phyloP scores from a whole-genome alignment of 2,113 vertebrate species.

The Polypterus bichir region DNA sequence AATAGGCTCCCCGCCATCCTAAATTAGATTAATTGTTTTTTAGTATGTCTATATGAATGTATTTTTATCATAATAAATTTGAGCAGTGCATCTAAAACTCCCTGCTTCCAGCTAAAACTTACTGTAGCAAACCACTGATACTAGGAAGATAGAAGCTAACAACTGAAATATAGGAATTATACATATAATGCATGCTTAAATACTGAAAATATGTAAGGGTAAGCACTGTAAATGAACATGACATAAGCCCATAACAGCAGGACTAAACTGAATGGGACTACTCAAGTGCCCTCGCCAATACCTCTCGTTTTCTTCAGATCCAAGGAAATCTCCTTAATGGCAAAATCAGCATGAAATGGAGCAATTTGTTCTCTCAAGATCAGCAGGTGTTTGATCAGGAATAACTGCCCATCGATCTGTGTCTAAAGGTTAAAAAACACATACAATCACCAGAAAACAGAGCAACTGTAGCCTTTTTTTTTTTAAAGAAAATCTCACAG shows the following conservation, averaged over 20 bases:
- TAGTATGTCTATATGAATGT: too few species aligned
- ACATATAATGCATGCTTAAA: too few species aligned
- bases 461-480: background rate
- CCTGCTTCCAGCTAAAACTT: too few species aligned
- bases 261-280: constrained; percentile 24
- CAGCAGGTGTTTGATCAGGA: constrained; percentile 98
- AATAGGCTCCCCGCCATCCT: too few species aligned
- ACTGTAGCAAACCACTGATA: too few species aligned
- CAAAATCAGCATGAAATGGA: constrained; percentile 97
- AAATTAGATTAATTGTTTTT: too few species aligned
- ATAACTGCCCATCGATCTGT: constrained; percentile 87
- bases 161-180: too few species aligned
- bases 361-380: constrained; percentile 98
- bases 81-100: too few species aligned
- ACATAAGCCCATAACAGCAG: constrained; percentile 43
- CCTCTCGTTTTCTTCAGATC: constrained; percentile 98
- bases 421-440: constrained; percentile 49
- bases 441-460: background rate
- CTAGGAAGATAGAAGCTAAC: too few species aligned
- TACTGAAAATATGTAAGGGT: constrained; percentile 13
- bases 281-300: constrained; percentile 49
- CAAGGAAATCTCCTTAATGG: constrained; percentile 99
- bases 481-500: background rate
- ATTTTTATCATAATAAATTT: too few species aligned
- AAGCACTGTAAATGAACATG: constrained; percentile 62